Base-by-base conservation (phyloP, 2,888 invertebrate species). In the Cheiracanthium punctorium region DNA sequence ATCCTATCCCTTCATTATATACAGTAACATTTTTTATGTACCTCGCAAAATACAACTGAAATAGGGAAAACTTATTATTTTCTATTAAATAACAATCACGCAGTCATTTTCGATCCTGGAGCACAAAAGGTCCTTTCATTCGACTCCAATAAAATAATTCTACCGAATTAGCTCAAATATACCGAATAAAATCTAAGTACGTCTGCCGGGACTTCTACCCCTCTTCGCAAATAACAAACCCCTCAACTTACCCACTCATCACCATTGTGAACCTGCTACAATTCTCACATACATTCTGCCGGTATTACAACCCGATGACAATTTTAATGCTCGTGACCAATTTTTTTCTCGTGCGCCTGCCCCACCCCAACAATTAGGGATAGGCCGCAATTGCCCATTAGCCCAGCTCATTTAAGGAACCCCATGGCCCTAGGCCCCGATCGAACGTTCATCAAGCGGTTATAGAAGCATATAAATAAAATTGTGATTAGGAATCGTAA, bases 311-410 rank as follows among this genome's bases (percentile, higher is more conserved):
- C 37, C 67, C 30, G 76, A 67, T 64, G 41, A 65, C 58, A 58
- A 64, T 74, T 74, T 64, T 74, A 29, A 37, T 37, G n/a, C 43
- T 73, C 80, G 73, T 71, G 73, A 80, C 58, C 80, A 58, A 64
- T 80, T 72, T 80, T 37, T 52, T 33, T 58, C 67, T 52, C 41
- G 17, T 52, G 29, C 28, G 24, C 7, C 43, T 20, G 82, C 76
- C 82, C 82, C 76, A 76, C 76, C 82, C 65, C 82, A 33, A 43
- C 82, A 82, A 82, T 82, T 82, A 82, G 71, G 65, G 71, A 37
- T 75, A 41, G 71, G 65, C 48, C 32, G 20, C 12, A 24, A 76
- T 52, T 32, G 32, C 58, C 71, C 72, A 82, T 82, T 82, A 82
- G 65, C 29, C 20, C 32, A 37, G 37, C 73, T 80, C 73, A 80